Evolutionary conservation across 2,797 vertebrate species (phyloP).

Genomic region (Parauchenoglanis punctatus): DNA sequence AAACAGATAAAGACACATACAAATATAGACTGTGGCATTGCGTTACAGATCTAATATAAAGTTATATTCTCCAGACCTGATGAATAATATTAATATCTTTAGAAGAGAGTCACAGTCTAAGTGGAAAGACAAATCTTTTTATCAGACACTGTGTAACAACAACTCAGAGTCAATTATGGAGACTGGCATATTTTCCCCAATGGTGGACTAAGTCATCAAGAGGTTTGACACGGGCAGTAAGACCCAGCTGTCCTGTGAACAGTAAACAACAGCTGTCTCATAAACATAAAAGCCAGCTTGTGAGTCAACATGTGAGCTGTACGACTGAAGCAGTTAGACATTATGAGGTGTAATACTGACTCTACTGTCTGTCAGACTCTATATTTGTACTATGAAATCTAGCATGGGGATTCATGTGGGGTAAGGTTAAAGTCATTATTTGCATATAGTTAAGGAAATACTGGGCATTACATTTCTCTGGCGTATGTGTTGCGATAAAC

Average conservation of each 20-base stretch:
- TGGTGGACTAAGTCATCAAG: constrained; percentile 22
- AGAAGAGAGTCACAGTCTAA: not conserved
- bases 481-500: not conserved
- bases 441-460: not conserved
- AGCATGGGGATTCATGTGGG: not conserved
- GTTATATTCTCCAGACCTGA: not conserved
- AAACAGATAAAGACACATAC: not conserved
- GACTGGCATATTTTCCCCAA: not conserved
- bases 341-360: not conserved
- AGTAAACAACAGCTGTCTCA: constrained; percentile 29
- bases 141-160: constrained; percentile 37
- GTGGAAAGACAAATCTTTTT: constrained; percentile 42
- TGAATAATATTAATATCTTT: not conserved
- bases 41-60: not conserved
- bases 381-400: not conserved
- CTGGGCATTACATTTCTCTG: not conserved
- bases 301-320: constrained; percentile 18
- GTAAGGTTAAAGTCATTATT: not conserved
- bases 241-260: constrained; percentile 30
- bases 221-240: constrained; percentile 8
- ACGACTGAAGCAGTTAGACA: not conserved
- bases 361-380: not conserved
- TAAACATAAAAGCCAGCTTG: constrained; percentile 18
- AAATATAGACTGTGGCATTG: not conserved
- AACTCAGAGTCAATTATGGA: not conserved